Evolutionary conservation across 2,888 invertebrate genomes (phyloP).

Genomic region (Prenolepis imparis): DNA sequence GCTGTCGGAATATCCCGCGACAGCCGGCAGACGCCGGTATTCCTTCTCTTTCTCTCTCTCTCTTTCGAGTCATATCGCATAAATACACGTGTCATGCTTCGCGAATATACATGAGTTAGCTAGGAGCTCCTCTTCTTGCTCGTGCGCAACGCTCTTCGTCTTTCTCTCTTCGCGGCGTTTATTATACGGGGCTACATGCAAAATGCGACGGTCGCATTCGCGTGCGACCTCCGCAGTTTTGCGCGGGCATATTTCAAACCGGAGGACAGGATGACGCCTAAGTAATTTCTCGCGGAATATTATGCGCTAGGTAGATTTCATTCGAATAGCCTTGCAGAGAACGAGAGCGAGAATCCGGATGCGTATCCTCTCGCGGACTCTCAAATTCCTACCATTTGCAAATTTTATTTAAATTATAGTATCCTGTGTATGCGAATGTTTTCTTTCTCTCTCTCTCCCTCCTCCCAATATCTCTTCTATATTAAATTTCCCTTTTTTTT

Average conservation of each 20-base stretch:
- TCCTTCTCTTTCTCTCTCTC: constrained; percentile 46
- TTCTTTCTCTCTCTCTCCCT: not conserved
- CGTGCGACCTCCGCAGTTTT: constrained; percentile 60
- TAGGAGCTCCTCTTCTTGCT: constrained; percentile 33
- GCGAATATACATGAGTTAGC: constrained; percentile 44
- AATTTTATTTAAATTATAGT: constrained; percentile 8
- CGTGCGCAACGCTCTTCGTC: constrained; percentile 7
- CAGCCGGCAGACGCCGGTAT: constrained; percentile 67
- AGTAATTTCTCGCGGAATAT: constrained; percentile 54
- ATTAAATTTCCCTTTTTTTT: not conserved
- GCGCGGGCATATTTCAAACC: constrained; percentile 49
- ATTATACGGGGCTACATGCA: constrained; percentile 42
- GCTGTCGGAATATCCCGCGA: constrained; percentile 58
- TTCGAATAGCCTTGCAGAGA: not conserved
- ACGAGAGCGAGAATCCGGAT: not conserved
- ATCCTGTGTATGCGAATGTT: not conserved
- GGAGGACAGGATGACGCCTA: constrained; percentile 51
- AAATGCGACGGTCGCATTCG: constrained; percentile 58
- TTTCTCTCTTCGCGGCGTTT: constrained; percentile 27
- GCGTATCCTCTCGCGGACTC: not conserved
- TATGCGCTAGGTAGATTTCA: constrained; percentile 21
- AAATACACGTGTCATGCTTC: constrained; percentile 71
- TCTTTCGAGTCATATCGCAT: constrained; percentile 67
- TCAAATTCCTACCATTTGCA: constrained; percentile 25
- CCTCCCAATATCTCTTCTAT: constrained; percentile 3